phyloP scores from a whole-genome alignment of 2,113 vertebrate species.

The Nothocercus nigrocapillus region DNA sequence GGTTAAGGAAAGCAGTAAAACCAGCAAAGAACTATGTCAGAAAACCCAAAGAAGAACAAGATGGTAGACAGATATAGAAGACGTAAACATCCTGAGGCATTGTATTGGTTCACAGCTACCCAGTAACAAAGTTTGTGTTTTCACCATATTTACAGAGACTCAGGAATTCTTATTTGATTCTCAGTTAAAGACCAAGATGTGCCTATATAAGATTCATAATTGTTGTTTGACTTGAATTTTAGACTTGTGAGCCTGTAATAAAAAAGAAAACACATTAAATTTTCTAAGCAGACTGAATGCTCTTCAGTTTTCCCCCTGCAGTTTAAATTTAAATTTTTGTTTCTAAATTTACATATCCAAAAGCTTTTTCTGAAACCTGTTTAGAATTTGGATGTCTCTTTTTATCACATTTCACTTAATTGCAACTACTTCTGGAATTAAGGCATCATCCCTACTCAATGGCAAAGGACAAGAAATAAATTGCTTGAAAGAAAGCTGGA shows the following conservation, averaged over 20 bases:
- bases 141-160: not conserved
- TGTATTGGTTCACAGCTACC: not conserved
- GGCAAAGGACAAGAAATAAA: slow-evolving; percentile 54
- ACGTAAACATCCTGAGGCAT: not conserved
- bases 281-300: not conserved
- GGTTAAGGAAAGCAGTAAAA: not conserved
- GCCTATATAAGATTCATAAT: not conserved
- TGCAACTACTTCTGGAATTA: slow-evolving; percentile 50
- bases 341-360: slow-evolving; percentile 60
- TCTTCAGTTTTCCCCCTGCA: not conserved
- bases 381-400: slow-evolving; percentile 35
- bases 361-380: slow-evolving; percentile 36
- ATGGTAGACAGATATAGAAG: not conserved
- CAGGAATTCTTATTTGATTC: not conserved
- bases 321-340: slow-evolving; percentile 53
- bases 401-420: slow-evolving; percentile 39
- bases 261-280: slow-evolving; percentile 39
- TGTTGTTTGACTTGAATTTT: not conserved
- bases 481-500: slow-evolving; percentile 36
- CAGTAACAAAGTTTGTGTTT: not conserved
- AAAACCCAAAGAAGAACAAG: not conserved
- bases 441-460: slow-evolving; percentile 51
- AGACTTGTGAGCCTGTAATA: not conserved
- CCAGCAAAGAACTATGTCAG: not conserved
- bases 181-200: not conserved